Evolutionary conservation across 1,140 invertebrate genomes (phyloP).

Genomic region (Drosophila lini): DNA sequence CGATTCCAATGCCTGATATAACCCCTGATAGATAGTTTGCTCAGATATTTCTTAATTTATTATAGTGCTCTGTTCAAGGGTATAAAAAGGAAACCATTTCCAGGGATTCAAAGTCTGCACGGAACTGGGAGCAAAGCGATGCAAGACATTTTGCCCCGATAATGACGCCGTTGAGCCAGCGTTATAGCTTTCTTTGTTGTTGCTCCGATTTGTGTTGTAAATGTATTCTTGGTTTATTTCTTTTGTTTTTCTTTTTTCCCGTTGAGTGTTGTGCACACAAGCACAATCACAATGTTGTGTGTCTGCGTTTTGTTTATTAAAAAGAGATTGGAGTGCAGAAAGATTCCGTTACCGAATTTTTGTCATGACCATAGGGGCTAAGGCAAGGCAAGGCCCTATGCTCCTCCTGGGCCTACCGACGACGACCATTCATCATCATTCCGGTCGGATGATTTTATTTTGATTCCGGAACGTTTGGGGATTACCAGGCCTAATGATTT

Average conservation of each 20-base stretch:
- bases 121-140: conserved; percentile 23
- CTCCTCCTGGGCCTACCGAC: conserved; percentile 32
- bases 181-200: conserved; percentile 38
- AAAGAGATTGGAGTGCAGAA: conserved; percentile 74
- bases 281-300: conserved; percentile 64
- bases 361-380: conserved; percentile 49
- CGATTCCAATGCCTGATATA: background rate
- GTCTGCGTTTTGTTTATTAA: conserved; percentile 72
- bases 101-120: conserved; percentile 1
- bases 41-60: conserved; percentile 5
- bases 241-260: conserved; percentile 6
- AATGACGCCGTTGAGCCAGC: conserved; percentile 71
- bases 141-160: conserved; percentile 70
- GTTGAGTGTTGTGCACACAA: conserved; percentile 62
- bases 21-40: background rate
- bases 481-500: conserved; percentile 79
- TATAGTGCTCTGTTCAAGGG: conserved; percentile 12
- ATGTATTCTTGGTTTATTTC: conserved; percentile 12
- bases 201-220: conserved; percentile 13
- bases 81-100: conserved; percentile 33
- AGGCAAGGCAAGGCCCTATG: conserved; percentile 1
- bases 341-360: conserved; percentile 47
- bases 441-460: conserved; percentile 77
- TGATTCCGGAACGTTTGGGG: conserved; percentile 76
- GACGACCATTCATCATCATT: conserved; percentile 75